These are phyloP conservation scores for Pelodiscus sinensis DNA, from an alignment of 2,113 vertebrate species.

Conservation along the genomic window DNA sequence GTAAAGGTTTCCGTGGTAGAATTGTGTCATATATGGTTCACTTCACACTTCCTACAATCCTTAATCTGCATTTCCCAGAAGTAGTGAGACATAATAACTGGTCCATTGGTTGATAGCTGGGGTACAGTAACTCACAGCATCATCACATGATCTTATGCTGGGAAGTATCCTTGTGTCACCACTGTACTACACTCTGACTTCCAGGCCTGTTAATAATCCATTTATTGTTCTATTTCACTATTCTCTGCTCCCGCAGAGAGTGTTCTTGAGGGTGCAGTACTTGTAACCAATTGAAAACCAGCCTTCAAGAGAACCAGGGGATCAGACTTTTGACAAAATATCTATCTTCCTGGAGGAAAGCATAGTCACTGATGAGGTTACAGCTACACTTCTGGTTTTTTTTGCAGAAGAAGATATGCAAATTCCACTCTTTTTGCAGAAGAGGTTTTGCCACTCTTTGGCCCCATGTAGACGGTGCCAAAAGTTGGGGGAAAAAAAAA, in stretches of 20 bases:
- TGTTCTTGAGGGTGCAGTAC: not conserved
- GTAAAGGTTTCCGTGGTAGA: not conserved
- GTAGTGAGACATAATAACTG: not conserved
- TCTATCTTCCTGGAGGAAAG: not conserved
- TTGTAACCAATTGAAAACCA: not conserved
- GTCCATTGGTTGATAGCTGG: not conserved
- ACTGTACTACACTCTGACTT: conserved; percentile 14
- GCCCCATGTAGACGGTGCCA: no score
- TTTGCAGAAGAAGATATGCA: no score
- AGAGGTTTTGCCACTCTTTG: no score
- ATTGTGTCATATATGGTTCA: not conserved
- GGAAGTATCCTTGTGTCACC: conserved; percentile 9
- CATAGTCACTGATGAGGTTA: not conserved
- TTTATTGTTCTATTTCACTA: not conserved
- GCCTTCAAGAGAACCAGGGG: not conserved
- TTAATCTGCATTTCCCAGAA: not conserved
- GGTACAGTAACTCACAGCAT: not conserved
- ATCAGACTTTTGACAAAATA: not conserved
- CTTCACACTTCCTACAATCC: not conserved
- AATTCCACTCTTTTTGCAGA: no score
- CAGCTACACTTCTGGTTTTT: no score
- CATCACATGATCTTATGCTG: not conserved
- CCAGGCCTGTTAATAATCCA: not conserved
- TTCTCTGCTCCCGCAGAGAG: not conserved
- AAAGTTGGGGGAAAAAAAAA: no score